Evolutionary conservation across 2,113 vertebrate genomes (phyloP).

Genomic region (Pseudorasbora parva): DNA sequence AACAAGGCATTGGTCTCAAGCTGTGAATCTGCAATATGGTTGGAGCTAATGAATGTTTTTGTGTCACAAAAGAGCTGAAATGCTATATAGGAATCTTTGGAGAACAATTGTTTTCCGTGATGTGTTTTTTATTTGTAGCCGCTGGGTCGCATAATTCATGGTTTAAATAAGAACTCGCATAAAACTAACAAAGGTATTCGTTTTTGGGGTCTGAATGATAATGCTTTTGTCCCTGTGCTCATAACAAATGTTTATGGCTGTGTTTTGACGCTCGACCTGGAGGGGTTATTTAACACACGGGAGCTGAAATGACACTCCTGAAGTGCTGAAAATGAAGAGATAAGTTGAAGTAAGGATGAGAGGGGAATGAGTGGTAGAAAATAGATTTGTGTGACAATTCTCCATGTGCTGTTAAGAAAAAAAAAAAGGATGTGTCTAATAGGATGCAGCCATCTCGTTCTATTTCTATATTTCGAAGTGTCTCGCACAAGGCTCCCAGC

Average conservation of each 20-base stretch:
- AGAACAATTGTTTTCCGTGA: conserved; percentile 6
- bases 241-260: neutral
- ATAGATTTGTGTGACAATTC: conserved; percentile 33
- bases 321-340: conserved; percentile 37
- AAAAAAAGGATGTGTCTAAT: conserved; percentile 4
- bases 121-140: conserved; percentile 18
- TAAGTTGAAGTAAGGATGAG: conserved; percentile 10
- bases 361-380: conserved; percentile 1
- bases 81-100: neutral
- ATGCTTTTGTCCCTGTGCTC: neutral
- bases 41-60: conserved; percentile 22
- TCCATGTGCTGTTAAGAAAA: neutral
- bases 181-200: conserved; percentile 3
- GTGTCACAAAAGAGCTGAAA: neutral
- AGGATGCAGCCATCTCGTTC: neutral
- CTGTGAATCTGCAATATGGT: neutral
- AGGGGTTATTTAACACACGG: conserved; percentile 24
- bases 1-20: neutral
- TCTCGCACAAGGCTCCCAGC: neutral
- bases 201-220: conserved; percentile 4
- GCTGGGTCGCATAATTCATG: neutral
- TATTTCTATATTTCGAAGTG: neutral
- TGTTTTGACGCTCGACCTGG: neutral
- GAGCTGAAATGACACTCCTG: conserved; percentile 10
- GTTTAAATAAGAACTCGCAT: conserved; percentile 6